Conservation (phyloP, 1,140 invertebrate species). For the Drosophila murphyi region DNA sequence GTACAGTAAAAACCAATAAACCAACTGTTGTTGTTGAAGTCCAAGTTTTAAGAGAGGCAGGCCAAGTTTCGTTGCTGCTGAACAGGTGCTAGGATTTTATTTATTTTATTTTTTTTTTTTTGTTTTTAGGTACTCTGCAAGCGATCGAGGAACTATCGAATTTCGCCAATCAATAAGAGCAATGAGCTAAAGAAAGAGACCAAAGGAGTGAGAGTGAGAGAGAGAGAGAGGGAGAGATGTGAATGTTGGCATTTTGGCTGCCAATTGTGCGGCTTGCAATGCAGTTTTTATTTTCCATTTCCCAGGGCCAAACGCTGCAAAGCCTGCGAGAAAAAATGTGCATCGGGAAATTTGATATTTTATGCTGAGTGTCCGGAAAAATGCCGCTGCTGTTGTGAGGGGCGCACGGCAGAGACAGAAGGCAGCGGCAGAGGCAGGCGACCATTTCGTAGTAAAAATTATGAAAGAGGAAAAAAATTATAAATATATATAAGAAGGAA, state of each 20-base stretch:
- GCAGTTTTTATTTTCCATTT: constrained; percentile 56
- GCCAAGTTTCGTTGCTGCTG: constrained; percentile 1
- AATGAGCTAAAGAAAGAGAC: constrained; percentile 21
- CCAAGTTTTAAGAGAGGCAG: constrained; percentile 4
- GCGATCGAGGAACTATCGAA: constrained; percentile 59
- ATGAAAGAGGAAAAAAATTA: constrained; percentile 55
- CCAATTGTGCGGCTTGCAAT: constrained; percentile 65
- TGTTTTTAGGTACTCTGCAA: constrained; percentile 13
- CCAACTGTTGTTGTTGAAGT: constrained; percentile 27
- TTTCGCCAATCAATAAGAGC: constrained; percentile 75
- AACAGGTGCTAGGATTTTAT: constrained; percentile 45
- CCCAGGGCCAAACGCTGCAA: constrained; percentile 42
- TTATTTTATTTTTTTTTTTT: not conserved
- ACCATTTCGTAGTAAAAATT: constrained; percentile 78
- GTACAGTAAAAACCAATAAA: not conserved
- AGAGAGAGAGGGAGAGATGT: constrained; percentile 48
- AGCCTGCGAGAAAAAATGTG: constrained; percentile 61
- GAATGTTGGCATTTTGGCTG: constrained; percentile 81
- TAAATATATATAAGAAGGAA: constrained; percentile 46
- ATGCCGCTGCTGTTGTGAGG: constrained; percentile 20
- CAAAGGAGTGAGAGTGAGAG: too few species aligned
- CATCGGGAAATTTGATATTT: constrained; percentile 77
- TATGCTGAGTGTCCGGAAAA: constrained; percentile 57
- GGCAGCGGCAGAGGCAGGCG: constrained; percentile 14
- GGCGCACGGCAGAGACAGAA: constrained; percentile 7